phyloP scores from a whole-genome alignment of 2,113 vertebrate genomes.

The Semicossyphus pulcher region DNA sequence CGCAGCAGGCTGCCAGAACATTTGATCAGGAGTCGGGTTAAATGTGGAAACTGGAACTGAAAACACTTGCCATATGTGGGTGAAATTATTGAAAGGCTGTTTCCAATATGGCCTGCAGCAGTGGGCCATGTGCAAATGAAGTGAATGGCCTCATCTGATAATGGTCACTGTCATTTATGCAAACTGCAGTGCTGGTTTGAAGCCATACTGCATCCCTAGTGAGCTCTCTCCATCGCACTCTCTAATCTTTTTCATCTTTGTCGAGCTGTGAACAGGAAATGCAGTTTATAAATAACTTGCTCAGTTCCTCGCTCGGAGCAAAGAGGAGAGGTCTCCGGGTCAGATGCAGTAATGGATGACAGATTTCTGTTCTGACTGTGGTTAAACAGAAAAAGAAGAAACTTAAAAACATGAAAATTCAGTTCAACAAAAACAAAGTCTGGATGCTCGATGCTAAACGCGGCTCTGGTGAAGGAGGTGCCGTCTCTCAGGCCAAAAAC shows the following conservation, averaged over 20 bases:
- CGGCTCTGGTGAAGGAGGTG: not conserved
- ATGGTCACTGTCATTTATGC: constrained; percentile 15
- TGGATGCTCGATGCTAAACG: not conserved
- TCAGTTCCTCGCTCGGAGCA: constrained; percentile 61
- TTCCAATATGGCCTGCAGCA: constrained; percentile 26
- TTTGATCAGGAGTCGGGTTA: constrained; percentile 19
- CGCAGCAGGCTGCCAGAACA: constrained; percentile 16
- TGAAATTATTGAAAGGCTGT: constrained; percentile 34
- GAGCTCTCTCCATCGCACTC: not conserved
- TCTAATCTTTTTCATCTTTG: constrained; percentile 57
- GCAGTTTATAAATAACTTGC: constrained; percentile 80
- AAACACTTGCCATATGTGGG: constrained; percentile 33
- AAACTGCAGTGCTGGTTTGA: constrained; percentile 10
- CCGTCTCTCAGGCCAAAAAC: not conserved
- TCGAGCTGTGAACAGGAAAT: constrained; percentile 76
- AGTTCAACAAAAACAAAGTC: not conserved
- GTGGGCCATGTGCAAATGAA: constrained; percentile 26
- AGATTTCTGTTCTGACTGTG: not conserved
- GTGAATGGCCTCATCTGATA: constrained; percentile 11
- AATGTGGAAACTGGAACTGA: constrained; percentile 38
- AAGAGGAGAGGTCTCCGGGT: constrained; percentile 37
- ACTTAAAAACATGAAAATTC: constrained; percentile 14
- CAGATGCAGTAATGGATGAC: constrained; percentile 24
- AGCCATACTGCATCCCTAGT: constrained; percentile 5
- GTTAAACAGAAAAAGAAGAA: not conserved